Conservation (phyloP, 2,113 vertebrate species). For the Anolis carolinensis region DNA sequence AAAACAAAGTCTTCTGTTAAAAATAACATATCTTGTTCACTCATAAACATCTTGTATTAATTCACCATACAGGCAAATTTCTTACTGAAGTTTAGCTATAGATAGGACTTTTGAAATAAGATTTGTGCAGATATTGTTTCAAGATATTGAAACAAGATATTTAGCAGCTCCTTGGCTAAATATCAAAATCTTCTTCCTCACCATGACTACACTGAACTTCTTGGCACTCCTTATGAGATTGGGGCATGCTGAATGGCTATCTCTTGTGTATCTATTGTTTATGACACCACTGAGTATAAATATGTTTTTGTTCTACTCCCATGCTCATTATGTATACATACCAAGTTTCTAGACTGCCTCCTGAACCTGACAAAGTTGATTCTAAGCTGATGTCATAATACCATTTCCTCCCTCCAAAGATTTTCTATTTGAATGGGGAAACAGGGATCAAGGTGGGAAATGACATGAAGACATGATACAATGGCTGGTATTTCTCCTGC, state of each 20-base stretch:
- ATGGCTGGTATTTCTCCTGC: not conserved
- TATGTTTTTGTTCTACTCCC: not conserved
- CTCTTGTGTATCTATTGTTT: not conserved
- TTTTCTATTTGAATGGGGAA: not conserved
- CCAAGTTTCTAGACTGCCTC: not conserved
- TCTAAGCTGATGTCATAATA: not conserved
- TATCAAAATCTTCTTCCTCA: not conserved
- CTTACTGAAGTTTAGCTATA: no score
- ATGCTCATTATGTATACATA: not conserved
- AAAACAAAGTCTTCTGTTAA: no score
- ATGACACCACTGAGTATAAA: not conserved
- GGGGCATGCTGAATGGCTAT: no score
- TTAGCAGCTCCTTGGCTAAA: not conserved
- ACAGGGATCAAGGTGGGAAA: not conserved
- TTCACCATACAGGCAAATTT: no score
- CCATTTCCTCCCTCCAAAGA: not conserved
- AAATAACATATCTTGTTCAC: no score
- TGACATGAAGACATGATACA: not conserved
- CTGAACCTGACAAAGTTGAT: not conserved
- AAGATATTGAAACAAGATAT: no score
- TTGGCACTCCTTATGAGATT: not conserved
- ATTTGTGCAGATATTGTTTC: no score
- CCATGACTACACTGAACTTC: not conserved
- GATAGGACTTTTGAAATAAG: no score
- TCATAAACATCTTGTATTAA: no score